phyloP scores from a whole-genome alignment of 2,888 invertebrate genomes.

The Sclerodermus sp. region DNA sequence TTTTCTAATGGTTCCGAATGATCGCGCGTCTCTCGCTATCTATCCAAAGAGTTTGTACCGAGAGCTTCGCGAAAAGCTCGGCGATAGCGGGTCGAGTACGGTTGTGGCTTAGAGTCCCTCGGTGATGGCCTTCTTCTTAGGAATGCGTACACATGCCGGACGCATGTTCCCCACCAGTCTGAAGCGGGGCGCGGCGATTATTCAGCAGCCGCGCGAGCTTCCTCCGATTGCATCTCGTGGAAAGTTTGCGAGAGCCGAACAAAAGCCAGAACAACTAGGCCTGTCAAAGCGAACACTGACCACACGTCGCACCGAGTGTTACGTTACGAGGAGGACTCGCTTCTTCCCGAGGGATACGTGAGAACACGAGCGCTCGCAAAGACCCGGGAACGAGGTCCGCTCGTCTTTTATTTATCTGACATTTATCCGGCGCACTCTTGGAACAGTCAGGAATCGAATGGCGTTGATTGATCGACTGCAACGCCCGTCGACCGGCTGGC shows the following conservation, averaged over 20 bases:
- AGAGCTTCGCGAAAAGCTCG: too few relatives aligned
- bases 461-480: slow-evolving; percentile 33
- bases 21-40: too few relatives aligned
- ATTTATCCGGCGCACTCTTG: slow-evolving; percentile 26
- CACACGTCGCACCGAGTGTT: slow-evolving; percentile 36
- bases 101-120: neutral
- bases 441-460: slow-evolving; percentile 13
- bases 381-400: slow-evolving; percentile 20
- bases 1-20: too few relatives aligned
- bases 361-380: slow-evolving; percentile 25
- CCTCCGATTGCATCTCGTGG: too few relatives aligned
- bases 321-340: slow-evolving; percentile 36
- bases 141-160: slow-evolving; percentile 37
- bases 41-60: too few relatives aligned
- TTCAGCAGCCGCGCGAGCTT: slow-evolving; percentile 17
- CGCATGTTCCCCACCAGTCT: slow-evolving; percentile 32
- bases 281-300: slow-evolving; percentile 46
- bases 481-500: slow-evolving; percentile 35
- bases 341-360: slow-evolving; percentile 27
- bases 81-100: too few relatives aligned
- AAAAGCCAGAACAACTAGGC: slow-evolving; percentile 15
- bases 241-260: slow-evolving; percentile 4
- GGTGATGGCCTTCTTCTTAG: neutral
- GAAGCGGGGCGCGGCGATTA: slow-evolving; percentile 7
- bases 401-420: slow-evolving; percentile 26